phyloP scores from a whole-genome alignment of 2,113 vertebrate genomes.

The Promerops cafer region DNA sequence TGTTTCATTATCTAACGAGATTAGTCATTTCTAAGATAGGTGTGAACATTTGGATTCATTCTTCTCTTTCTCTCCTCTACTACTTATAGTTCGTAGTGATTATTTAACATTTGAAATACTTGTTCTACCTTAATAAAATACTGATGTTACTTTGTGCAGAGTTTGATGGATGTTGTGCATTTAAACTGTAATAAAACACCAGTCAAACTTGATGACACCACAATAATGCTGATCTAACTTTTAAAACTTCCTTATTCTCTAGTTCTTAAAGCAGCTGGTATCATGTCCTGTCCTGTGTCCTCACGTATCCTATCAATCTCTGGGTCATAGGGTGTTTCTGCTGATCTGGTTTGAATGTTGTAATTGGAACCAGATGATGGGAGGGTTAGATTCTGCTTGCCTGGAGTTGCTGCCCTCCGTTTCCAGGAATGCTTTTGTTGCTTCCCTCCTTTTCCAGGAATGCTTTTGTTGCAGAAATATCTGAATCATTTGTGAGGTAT shows the following conservation, averaged over 20 bases:
- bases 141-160: not conserved
- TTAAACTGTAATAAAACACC: not conserved
- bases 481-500: constrained; percentile 9
- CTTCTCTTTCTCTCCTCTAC: not conserved
- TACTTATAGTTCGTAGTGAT: not conserved
- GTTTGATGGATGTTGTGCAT: not conserved
- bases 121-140: not conserved
- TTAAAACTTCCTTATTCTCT: not conserved
- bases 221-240: not conserved
- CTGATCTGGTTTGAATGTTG: not conserved
- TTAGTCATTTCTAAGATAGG: not conserved
- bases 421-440: not conserved
- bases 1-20: not conserved
- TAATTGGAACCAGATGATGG: constrained; percentile 35
- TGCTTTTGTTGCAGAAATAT: not conserved
- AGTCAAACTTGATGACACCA: not conserved
- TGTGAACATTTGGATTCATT: not conserved
- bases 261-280: not conserved
- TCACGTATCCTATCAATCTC: not conserved
- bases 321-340: constrained; percentile 3
- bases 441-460: not conserved
- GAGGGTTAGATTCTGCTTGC: not conserved
- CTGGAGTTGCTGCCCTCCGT: not conserved
- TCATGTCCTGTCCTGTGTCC: not conserved
- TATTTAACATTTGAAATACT: not conserved